phyloP scores from a whole-genome alignment of 1,140 invertebrate species.

The Holcopasites calliopsidis region DNA sequence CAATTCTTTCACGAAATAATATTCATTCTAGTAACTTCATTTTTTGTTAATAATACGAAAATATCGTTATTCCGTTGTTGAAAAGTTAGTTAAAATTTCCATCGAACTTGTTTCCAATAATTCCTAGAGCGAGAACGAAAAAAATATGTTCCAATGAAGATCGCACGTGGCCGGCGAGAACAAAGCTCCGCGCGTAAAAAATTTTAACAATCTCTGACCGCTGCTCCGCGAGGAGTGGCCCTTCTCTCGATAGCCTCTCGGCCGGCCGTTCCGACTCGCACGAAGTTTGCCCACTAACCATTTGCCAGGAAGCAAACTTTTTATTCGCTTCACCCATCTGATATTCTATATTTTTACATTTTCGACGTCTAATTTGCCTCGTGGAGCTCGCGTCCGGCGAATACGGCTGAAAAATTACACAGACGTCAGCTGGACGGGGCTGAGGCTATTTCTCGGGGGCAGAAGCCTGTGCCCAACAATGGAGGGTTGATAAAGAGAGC shows the following conservation, averaged over 20 bases:
- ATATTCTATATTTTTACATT: not conserved
- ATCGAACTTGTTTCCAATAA: too few species aligned
- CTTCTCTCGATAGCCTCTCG: not conserved
- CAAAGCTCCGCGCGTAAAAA: not conserved
- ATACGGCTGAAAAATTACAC: slow-evolving; percentile 31
- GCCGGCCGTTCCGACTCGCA: not conserved
- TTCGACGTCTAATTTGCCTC: slow-evolving; percentile 18
- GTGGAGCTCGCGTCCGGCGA: not conserved
- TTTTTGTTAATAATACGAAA: too few species aligned
- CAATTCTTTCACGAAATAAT: too few species aligned
- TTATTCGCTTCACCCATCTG: not conserved
- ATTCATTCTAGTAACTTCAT: too few species aligned
- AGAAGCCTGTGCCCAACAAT: slow-evolving; percentile 16
- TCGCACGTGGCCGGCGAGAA: not conserved
- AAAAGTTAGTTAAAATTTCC: too few species aligned
- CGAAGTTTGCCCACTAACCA: not conserved
- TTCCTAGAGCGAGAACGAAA: too few species aligned
- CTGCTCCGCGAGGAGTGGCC: not conserved
- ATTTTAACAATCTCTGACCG: not conserved
- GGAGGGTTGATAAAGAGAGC: not conserved
- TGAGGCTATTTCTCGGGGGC: slow-evolving; percentile 31
- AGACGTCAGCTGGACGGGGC: slow-evolving; percentile 24
- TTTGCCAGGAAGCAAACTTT: not conserved
- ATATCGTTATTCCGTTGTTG: too few species aligned
- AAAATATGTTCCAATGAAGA: not conserved